Base-by-base conservation (phyloP, 2,888 invertebrate genomes). In the Tanytarsus gracilentus region DNA sequence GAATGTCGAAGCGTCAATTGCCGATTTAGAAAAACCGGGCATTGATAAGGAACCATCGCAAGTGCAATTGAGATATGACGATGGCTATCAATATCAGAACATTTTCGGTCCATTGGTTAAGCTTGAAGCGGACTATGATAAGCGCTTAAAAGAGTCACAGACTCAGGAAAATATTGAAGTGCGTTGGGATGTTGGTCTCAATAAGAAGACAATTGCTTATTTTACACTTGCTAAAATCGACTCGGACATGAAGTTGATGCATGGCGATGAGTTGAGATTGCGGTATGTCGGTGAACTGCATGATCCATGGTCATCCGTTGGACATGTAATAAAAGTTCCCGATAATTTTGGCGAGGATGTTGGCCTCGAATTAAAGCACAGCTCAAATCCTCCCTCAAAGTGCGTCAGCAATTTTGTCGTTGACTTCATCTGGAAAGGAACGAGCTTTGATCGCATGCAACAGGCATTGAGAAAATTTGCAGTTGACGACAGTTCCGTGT, bases 391-490 rank as follows among this genome's bases (percentile, higher is more conserved):
- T 0, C 98, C 98, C 0, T 85, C 88, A 0, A 96, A 97, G 66
- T 92, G 92, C 73, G 88, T 88, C 52, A 90, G 91, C 65, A 95
- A 94, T 75, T 99, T 97, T 75, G 92, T 94, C 0, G 94, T 98
- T 4, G 98, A 99, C 74, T 99, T 97, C 73, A 97, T 98, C 55
- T 98, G 97, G 98, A 98, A 98, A 73, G 94, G 96, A 65, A 98
- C 97, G 1, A 94, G 94, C 25, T 98, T 98, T 73, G 97, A 97
- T 74, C 84, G 95, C 67, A 99, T 99, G 97, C 92, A 95, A 70
- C 79, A 90, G 55, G 96, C 98, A 0, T 75, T 99, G 62, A 84
- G 91, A 59, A 92, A 92, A 71, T 97, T 99, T 74, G 95, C 97
- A 1, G 91, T 95, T 40, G 97, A 98, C 70, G 95, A 97, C 67